phyloP scores from a whole-genome alignment of 2,113 vertebrate species.

The Stegostoma tigrinum region DNA sequence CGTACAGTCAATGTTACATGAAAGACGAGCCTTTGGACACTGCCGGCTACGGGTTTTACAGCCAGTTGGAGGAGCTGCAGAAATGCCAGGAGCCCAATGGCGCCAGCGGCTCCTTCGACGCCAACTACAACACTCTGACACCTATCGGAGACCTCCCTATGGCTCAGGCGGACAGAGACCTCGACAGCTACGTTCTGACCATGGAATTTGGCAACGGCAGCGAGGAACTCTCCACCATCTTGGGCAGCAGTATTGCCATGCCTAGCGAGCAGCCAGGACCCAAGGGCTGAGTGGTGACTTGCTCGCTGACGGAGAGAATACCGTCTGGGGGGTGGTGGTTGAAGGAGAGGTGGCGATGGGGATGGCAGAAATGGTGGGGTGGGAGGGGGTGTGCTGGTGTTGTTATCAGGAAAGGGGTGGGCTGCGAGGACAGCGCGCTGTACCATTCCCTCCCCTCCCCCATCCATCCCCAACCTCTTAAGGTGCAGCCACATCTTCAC shows the following conservation, averaged over 20 bases:
- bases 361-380: not conserved
- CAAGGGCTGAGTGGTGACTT: not conserved
- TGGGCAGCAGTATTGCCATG: not conserved
- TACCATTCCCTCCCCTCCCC: too few species aligned
- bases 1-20: not conserved
- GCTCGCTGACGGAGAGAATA: not conserved
- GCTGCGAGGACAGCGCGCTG: not conserved
- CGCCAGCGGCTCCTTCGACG: not conserved
- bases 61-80: not conserved
- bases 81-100: not conserved
- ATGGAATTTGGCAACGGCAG: not conserved
- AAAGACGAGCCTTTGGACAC: not conserved
- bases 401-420: not conserved
- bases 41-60: fast-evolving
- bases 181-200: not conserved
- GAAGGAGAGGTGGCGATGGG: not conserved
- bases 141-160: not conserved
- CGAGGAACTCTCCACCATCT: not conserved
- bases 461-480: not conserved
- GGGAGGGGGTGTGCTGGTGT: not conserved
- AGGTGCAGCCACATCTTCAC: not conserved
- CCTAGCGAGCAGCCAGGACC: not conserved
- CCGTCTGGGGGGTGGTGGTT: not conserved
- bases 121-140: not conserved
- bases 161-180: not conserved